Evolutionary conservation across 2,797 vertebrate genomes (phyloP).

Genomic region (Periparus ater): DNA sequence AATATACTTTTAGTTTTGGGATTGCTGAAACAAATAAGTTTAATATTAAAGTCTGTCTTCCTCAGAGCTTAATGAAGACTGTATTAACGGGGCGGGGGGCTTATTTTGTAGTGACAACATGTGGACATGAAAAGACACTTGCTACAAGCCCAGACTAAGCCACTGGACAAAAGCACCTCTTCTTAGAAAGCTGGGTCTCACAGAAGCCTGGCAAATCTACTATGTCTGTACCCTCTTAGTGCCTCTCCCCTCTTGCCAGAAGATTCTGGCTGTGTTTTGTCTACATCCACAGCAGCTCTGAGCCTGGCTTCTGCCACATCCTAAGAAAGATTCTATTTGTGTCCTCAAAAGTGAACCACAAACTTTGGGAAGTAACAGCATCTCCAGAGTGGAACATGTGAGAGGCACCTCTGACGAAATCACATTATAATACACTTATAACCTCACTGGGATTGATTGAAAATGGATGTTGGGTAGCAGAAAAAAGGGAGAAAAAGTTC

Average conservation of each 20-base stretch:
- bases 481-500: background rate
- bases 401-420: background rate
- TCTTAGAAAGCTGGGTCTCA: background rate
- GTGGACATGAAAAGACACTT: background rate
- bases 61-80: background rate
- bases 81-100: background rate
- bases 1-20: background rate
- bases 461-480: background rate
- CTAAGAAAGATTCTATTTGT: slow-evolving; percentile 11
- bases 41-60: background rate
- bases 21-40: background rate
- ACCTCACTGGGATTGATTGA: background rate
- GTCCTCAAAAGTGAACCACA: background rate
- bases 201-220: background rate
- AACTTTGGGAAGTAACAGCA: background rate
- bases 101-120: background rate
- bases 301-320: background rate
- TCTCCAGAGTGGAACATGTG: slow-evolving; percentile 12
- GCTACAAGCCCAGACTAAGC: background rate
- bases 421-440: background rate
- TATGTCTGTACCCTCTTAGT: background rate
- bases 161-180: background rate
- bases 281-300: background rate
- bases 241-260: background rate
- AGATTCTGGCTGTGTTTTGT: background rate